Conservation (phyloP, 2,113 vertebrate genomes). For the Scartelaos histophorus region DNA sequence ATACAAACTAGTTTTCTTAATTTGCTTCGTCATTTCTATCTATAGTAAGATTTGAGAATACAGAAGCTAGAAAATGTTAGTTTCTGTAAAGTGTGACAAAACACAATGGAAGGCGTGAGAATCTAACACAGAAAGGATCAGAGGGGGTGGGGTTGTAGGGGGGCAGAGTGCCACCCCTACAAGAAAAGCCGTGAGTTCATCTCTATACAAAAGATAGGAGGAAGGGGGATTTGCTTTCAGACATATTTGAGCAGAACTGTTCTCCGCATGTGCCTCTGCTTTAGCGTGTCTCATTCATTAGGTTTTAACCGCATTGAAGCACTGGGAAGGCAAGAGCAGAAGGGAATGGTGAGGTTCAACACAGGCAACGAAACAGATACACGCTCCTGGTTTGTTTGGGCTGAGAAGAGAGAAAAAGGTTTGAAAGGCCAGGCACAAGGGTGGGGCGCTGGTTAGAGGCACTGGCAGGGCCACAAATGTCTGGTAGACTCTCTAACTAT, state of each 20-base stretch:
- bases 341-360: conserved; percentile 27
- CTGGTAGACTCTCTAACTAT: conserved; percentile 4
- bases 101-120: conserved; percentile 53
- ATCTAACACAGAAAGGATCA: conserved; percentile 15
- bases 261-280: conserved; percentile 18
- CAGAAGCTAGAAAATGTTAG: not conserved
- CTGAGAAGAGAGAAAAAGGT: conserved; percentile 8
- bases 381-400: conserved; percentile 39
- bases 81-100: conserved; percentile 26
- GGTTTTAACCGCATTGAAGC: conserved; percentile 11
- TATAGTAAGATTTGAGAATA: conserved; percentile 9
- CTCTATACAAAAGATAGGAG: conserved; percentile 71
- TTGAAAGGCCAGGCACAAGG: conserved; percentile 35
- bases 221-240: conserved; percentile 53
- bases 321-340: conserved; percentile 1
- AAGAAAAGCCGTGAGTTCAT: conserved; percentile 68
- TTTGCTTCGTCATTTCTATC: conserved; percentile 28
- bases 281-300: conserved; percentile 43
- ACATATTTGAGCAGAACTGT: conserved; percentile 32
- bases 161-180: conserved; percentile 14
- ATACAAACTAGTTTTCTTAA: conserved; percentile 22
- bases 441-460: conserved; percentile 38
- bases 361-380: conserved; percentile 21
- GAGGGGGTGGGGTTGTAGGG: conserved; percentile 27
- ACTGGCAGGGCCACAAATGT: conserved; percentile 16